Evolutionary conservation across 2,888 invertebrate species (phyloP).

Genomic region (Mythimna impura): DNA sequence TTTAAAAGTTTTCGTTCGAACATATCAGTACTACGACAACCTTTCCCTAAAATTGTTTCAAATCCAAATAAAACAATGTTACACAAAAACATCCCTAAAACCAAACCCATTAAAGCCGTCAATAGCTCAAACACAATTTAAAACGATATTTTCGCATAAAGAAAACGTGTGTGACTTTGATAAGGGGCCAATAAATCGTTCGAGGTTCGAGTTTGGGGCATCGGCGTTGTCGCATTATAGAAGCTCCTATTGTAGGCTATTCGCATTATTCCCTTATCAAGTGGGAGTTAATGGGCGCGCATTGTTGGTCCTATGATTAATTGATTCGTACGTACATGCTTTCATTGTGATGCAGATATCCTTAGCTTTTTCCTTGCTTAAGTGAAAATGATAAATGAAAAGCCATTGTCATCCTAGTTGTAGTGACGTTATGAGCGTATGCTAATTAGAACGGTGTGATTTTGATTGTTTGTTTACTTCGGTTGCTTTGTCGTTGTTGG

Average conservation of each 20-base stretch:
- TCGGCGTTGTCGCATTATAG: constrained; percentile 84
- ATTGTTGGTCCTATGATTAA: constrained; percentile 89
- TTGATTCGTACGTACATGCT: constrained; percentile 85
- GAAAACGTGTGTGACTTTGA: constrained; percentile 82
- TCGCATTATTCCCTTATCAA: constrained; percentile 89
- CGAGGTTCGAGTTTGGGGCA: constrained; percentile 75
- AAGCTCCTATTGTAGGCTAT: constrained; percentile 83
- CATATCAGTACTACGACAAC: not conserved
- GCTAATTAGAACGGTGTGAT: constrained; percentile 75
- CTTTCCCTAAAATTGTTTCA: constrained; percentile 11
- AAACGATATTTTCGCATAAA: constrained; percentile 69
- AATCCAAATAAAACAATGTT: constrained; percentile 20
- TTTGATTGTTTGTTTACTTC: constrained; percentile 64
- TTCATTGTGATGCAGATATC: constrained; percentile 89
- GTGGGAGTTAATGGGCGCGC: constrained; percentile 89
- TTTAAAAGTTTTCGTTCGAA: not conserved
- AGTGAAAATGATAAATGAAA: constrained; percentile 82
- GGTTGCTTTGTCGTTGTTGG: constrained; percentile 61
- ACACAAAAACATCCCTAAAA: constrained; percentile 41
- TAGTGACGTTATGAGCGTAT: constrained; percentile 67
- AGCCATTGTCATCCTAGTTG: constrained; percentile 70
- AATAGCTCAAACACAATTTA: constrained; percentile 58
- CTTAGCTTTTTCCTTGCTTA: constrained; percentile 84
- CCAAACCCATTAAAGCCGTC: constrained; percentile 51
- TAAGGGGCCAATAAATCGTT: constrained; percentile 85